Evolutionary conservation across 2,797 vertebrate genomes (phyloP).

Genomic region (Pithecia hirsuta): DNA sequence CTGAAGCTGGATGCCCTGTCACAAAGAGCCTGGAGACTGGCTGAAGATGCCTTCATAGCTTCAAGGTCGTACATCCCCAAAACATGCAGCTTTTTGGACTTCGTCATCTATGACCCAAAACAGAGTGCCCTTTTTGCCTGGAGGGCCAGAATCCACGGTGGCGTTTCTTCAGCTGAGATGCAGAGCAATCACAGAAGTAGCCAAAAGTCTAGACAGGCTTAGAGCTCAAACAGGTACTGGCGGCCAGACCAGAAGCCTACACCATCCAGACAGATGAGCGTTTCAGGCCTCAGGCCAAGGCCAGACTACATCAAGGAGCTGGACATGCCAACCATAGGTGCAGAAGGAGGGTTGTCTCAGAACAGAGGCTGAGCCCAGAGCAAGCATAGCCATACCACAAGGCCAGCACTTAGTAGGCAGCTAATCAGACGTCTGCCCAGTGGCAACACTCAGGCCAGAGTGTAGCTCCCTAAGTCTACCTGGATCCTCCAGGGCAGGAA

Average conservation of each 20-base stretch:
- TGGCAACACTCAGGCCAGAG: background rate
- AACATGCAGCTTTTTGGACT: background rate
- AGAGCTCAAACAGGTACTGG: background rate
- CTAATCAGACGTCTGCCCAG: background rate
- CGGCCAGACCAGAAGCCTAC: background rate
- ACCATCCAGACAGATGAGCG: background rate
- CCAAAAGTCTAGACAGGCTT: background rate
- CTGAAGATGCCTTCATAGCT: conserved; percentile 38
- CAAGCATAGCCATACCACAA: background rate
- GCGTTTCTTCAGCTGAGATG: conserved; percentile 20
- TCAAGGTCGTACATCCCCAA: background rate
- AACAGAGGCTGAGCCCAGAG: background rate
- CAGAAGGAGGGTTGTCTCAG: background rate
- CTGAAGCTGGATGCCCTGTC: background rate
- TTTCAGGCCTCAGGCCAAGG: background rate
- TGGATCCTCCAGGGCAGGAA: background rate
- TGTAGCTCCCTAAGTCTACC: background rate
- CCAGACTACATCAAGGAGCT: background rate
- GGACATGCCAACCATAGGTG: background rate
- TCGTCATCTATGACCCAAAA: background rate
- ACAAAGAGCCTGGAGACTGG: background rate
- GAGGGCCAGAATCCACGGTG: background rate
- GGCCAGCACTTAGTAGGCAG: background rate
- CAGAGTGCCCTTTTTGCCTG: background rate
- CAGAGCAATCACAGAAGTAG: conserved; percentile 8